These are phyloP conservation scores for Drosophila ercepeae DNA, from an alignment of 1,140 invertebrate species.

Conservation along the genomic window DNA sequence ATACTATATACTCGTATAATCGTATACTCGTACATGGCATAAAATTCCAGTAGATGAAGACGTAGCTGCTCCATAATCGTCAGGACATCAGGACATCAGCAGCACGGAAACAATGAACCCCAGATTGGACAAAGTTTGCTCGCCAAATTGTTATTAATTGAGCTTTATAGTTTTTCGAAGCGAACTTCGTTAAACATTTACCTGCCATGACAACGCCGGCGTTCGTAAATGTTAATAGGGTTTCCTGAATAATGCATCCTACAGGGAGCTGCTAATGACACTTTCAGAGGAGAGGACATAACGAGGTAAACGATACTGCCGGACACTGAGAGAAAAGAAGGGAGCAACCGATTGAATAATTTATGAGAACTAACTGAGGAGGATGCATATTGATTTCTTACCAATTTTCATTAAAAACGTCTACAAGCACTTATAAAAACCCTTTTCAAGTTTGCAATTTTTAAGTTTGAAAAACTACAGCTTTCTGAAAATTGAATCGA, in stretches of 20 bases:
- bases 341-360: too few relatives aligned
- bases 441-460: too few relatives aligned
- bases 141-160: constrained; percentile 79
- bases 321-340: constrained; percentile 11
- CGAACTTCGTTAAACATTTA: constrained; percentile 62
- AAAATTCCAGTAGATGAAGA: constrained; percentile 49
- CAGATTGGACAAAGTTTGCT: constrained; percentile 61
- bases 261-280: constrained; percentile 47
- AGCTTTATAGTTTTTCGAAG: constrained; percentile 76
- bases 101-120: constrained; percentile 28
- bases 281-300: constrained; percentile 17
- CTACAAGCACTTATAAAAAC: too few relatives aligned
- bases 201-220: constrained; percentile 12
- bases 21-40: too few relatives aligned
- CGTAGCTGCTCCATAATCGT: constrained; percentile 18
- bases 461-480: too few relatives aligned
- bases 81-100: constrained; percentile 34
- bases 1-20: too few relatives aligned
- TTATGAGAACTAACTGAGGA: too few relatives aligned
- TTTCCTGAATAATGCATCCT: constrained; percentile 52
- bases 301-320: constrained; percentile 36
- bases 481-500: too few relatives aligned
- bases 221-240: constrained; percentile 53
- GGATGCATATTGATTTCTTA: too few relatives aligned
- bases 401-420: too few relatives aligned